These are phyloP conservation scores for Lordiphosa stackelbergi DNA, from an alignment of 1,140 invertebrate species.

Conservation along the genomic window DNA sequence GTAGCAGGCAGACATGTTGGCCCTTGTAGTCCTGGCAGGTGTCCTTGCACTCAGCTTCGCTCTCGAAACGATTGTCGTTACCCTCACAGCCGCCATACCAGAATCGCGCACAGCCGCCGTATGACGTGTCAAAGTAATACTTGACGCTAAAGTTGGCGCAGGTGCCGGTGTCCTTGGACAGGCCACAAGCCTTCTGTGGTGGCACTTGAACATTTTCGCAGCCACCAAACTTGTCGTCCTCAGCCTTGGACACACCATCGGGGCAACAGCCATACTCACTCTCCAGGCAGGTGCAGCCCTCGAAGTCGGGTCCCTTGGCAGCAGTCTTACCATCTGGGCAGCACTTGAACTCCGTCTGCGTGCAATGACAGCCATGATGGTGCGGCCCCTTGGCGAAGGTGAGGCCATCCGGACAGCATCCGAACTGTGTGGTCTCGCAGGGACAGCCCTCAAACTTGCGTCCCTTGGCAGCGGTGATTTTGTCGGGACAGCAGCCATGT, in stretches of 20 bases:
- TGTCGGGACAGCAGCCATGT: conserved; percentile 92
- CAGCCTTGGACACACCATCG: conserved; percentile 87
- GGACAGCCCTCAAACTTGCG: conserved; percentile 87
- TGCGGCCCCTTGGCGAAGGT: conserved; percentile 87
- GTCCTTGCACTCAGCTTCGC: conserved; percentile 90
- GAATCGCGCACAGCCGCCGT: conserved; percentile 93
- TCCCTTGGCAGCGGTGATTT: conserved; percentile 83
- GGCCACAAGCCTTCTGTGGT: conserved; percentile 84
- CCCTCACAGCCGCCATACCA: conserved; percentile 97
- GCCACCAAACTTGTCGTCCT: conserved; percentile 89
- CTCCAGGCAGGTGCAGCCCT: conserved; percentile 87
- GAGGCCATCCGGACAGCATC: conserved; percentile 94
- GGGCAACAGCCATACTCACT: conserved; percentile 91
- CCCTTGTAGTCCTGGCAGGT: conserved; percentile 91
- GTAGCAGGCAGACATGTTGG: conserved; percentile 89
- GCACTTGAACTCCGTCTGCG: conserved; percentile 88
- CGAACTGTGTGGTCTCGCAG: conserved; percentile 92
- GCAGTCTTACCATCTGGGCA: conserved; percentile 90
- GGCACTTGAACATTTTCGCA: conserved; percentile 84
- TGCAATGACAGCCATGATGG: conserved; percentile 88
- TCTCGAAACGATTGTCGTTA: conserved; percentile 92
- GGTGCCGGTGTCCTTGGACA: conserved; percentile 86
- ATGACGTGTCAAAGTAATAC: conserved; percentile 93
- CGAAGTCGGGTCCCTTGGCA: conserved; percentile 83
- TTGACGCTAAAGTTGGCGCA: conserved; percentile 91